phyloP scores from a whole-genome alignment of 1,140 invertebrate species.

The Mercenaria mercenaria region DNA sequence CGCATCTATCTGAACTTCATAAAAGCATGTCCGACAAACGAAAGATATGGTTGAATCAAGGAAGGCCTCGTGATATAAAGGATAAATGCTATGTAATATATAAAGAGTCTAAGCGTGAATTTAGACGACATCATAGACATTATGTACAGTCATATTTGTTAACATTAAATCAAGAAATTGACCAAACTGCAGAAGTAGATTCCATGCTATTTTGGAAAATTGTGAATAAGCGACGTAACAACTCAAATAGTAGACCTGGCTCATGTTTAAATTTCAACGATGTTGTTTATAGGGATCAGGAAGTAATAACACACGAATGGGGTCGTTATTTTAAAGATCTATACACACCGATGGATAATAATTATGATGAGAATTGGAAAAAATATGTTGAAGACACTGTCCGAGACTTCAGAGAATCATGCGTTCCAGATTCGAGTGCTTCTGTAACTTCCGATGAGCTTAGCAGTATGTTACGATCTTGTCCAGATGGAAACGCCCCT shows the following conservation, averaged over 20 bases:
- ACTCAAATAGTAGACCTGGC: background rate
- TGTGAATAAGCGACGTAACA: background rate
- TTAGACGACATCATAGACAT: background rate
- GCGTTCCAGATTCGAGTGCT: background rate
- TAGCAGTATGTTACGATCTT: background rate
- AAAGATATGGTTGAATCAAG: no score
- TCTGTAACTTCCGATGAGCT: background rate
- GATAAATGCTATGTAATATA: background rate
- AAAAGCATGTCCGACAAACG: no score
- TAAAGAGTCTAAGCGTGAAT: conserved; percentile 7
- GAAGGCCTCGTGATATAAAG: background rate
- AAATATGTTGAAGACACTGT: background rate
- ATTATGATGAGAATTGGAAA: background rate
- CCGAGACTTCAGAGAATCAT: no score
- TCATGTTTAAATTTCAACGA: background rate
- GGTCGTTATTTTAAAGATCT: background rate
- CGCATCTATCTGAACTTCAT: no score
- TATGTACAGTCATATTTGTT: background rate
- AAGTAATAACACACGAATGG: background rate
- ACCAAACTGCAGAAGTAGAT: background rate
- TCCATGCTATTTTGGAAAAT: background rate
- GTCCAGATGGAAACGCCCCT: background rate
- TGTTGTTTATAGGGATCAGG: background rate
- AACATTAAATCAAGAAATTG: background rate
- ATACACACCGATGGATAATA: background rate